A percentile compares a stretch with the other conserved stretches of the same genome.
Evolutionary conservation across 2,113 vertebrate species (phyloP).

Genomic region (Taurulus bubalis): DNA sequence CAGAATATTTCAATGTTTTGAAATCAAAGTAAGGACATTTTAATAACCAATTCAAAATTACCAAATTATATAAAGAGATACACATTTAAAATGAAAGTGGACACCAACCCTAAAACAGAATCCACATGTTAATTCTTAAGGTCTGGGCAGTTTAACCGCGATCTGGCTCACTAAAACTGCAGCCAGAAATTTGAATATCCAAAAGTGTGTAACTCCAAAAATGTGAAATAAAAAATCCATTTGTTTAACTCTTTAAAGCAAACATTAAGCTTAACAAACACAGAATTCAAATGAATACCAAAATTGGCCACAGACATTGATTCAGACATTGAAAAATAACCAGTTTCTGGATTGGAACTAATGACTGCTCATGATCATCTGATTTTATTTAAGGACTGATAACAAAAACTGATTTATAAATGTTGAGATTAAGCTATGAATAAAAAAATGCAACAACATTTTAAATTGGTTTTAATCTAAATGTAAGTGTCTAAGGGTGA

Average conservation of each 20-base stretch:
- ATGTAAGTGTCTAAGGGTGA: not conserved
- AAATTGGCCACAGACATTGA: not conserved
- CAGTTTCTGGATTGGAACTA: not conserved
- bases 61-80: slow-evolving; percentile 21
- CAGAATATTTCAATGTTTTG: not conserved
- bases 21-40: not conserved
- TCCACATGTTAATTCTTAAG: slow-evolving; percentile 9
- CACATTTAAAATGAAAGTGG: slow-evolving; percentile 42
- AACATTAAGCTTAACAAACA: not conserved
- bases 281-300: too few relatives aligned
- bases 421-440: not conserved
- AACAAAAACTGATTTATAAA: not conserved
- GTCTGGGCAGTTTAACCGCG: not conserved
- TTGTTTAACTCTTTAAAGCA: not conserved
- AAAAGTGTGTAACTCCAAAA: not conserved
- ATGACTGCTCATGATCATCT: not conserved
- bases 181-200: not conserved
- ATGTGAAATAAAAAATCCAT: not conserved
- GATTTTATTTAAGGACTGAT: not conserved
- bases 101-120: slow-evolving; percentile 47
- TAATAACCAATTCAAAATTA: not conserved
- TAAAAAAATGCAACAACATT: not conserved
- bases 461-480: not conserved
- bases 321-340: not conserved
- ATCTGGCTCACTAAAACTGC: not conserved